Base-by-base conservation (phyloP, 1,140 invertebrate species). In the Schlechtendalia chinensis region DNA sequence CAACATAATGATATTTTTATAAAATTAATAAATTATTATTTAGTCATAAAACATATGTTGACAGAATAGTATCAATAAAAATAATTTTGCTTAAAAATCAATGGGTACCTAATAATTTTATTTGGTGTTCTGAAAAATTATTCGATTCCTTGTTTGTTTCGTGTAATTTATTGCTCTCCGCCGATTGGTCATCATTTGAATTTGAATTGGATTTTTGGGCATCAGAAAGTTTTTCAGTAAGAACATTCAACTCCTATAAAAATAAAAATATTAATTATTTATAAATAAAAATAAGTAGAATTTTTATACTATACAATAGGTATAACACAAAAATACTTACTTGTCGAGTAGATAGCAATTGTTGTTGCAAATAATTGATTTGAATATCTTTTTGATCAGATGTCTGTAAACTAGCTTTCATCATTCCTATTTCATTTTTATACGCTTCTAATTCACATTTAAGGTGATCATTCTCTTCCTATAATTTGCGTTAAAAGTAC, bases 371-470 rank as follows among this genome's bases (percentile, higher is more conserved):
- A 83, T 91, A 87, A 83, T 91, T 90, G 72, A 93, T 87, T 84
- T 94, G 91, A 82, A 91, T 90, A 47, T 93, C 91, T 85, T 92
- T 91, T 22, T 88, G 86, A 6, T 91, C 90, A 16, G 91, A 82
- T 81, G 92, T 91, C 85, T 90, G 90, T 32, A 89, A 88, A 83
- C 94, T 93, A 83, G 88, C 86, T 88, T 93, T 87, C 82, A 90
- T 83, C 84, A 92, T 82, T 88, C 90, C 88, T 84, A 93, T 92
- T 87, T 97, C 96, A 87, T 97, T 97, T 85, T 96, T 96, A 83
- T 96, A 96, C 0, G 95, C 96, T 86, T 97, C 95, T 83, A 98
- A 85, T 88, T 98, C 95, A 87, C 95, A 96, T 63, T 93, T 90
- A 47, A 98, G 87, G 83, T 91, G 93, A 82, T 97, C 95, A 86